Base-by-base conservation (phyloP, 2,888 invertebrate species). In the Agapetus fuscipes region DNA sequence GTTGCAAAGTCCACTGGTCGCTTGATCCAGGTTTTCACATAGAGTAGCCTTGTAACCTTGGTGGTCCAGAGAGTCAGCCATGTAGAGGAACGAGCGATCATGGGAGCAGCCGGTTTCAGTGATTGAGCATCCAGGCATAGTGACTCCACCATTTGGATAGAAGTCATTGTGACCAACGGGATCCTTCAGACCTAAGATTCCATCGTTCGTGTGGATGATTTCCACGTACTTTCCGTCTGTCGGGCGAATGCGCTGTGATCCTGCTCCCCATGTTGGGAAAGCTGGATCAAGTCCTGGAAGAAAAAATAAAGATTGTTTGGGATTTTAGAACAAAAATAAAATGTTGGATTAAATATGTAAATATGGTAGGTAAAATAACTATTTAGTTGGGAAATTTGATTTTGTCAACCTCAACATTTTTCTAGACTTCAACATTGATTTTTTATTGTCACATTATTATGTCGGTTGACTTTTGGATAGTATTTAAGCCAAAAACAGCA, bases 111-210 rank as follows among this genome's bases (percentile, higher is more conserved):
- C 41, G 30, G 35, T 41, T 7, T 41, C 20, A 13, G 39, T 1
- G 0, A 52, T 3, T 45, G 35, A 53, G 41, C 66, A 66, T 0
- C 63, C 65, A 3, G 66, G 64, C 63, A 61, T 61, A 34, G 43
- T 48, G 2, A 7, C 49, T 34, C 2, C 65, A 60, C 2, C 64
- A 60, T 25, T 66, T 60, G 7, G 65, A 48, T 60, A 66, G 49
- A 62, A 63, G 43, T 66, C 65, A 0, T 60, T 59, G 45, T 60
- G 64, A 64, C 68, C 69, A 58, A 66, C 57, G 54, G 66, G 59
- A 33, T 63, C 62, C 51, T 54, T 59, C 9, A 66, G 42, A 32
- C 68, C 69, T 39, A 69, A 49, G 17, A 63, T 48, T 1, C 66
- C 68, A 16, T 53, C 58, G 43, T 64, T 66, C 2, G 60, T 67